Conservation (phyloP, 2,888 invertebrate genomes). For the Nowickia ferox region DNA sequence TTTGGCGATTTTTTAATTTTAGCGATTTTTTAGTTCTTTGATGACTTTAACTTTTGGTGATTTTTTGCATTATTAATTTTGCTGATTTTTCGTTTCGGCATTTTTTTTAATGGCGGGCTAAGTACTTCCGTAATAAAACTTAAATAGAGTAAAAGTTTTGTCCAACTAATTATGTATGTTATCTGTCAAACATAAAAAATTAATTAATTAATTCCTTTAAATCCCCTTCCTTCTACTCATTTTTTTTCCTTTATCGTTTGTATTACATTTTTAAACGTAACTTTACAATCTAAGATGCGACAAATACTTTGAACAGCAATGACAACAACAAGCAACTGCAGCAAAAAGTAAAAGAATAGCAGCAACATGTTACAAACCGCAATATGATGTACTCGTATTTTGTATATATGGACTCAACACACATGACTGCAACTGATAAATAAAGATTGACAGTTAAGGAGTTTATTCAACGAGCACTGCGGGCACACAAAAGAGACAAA, state of each 20-base stretch:
- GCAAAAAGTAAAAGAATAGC: neutral
- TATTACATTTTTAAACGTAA: constrained; percentile 50
- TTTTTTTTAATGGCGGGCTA: too few species aligned
- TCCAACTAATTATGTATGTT: too few species aligned
- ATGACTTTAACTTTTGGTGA: too few species aligned
- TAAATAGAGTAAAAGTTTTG: too few species aligned
- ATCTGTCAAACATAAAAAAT: too few species aligned
- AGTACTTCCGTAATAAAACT: too few species aligned
- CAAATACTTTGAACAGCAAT: constrained; percentile 63
- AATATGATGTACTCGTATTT: neutral
- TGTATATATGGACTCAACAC: constrained; percentile 37
- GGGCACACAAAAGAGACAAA: constrained; percentile 41
- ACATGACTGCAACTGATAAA: constrained; percentile 64
- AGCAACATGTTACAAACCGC: constrained; percentile 61
- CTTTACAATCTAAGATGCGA: constrained; percentile 62
- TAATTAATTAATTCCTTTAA: neutral
- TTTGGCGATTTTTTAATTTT: too few species aligned
- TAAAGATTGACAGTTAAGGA: constrained; percentile 69
- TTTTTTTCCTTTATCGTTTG: neutral
- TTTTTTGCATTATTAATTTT: too few species aligned
- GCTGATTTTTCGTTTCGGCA: too few species aligned
- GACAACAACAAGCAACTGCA: constrained; percentile 37
- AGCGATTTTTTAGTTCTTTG: too few species aligned
- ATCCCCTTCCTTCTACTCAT: neutral
- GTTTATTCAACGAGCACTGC: constrained; percentile 50